These are phyloP conservation scores for Chrysina gloriosa DNA, from an alignment of 2,888 invertebrate genomes.

Conservation along the genomic window DNA sequence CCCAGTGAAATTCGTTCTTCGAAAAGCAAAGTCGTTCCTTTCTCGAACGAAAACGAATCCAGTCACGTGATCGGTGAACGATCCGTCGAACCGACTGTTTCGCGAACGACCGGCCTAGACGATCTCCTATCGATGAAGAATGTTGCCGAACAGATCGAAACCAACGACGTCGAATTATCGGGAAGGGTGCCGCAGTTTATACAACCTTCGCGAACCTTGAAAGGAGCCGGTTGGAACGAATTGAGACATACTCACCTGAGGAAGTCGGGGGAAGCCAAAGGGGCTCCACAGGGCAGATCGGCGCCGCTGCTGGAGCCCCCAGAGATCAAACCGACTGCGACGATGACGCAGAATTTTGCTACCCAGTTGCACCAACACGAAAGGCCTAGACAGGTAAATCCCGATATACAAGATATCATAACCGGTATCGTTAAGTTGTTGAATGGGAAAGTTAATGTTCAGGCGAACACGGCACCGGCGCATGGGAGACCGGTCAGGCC, in stretches of 20 bases:
- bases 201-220: conserved; percentile 70
- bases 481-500: conserved; percentile 74
- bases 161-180: conserved; percentile 66
- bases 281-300: conserved; percentile 80
- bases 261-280: conserved; percentile 79
- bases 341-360: conserved; percentile 67
- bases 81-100: conserved; percentile 70
- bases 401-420: conserved; percentile 91
- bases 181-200: conserved; percentile 63
- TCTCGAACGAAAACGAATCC: conserved; percentile 57
- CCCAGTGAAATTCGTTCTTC: conserved; percentile 52
- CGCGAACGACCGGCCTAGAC: conserved; percentile 66
- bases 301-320: conserved; percentile 76
- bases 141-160: conserved; percentile 67
- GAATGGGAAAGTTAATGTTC: conserved; percentile 89
- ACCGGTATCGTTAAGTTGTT: conserved; percentile 89
- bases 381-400: conserved; percentile 71
- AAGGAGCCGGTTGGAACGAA: conserved; percentile 57
- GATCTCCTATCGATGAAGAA: conserved; percentile 69
- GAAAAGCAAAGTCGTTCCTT: conserved; percentile 44
- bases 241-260: conserved; percentile 37
- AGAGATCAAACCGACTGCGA: conserved; percentile 65
- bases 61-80: conserved; percentile 56
- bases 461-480: conserved; percentile 75
- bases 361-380: conserved; percentile 65